These are phyloP conservation scores for Melanostigma gelatinosum DNA, from an alignment of 2,113 vertebrate species.

Conservation along the genomic window DNA sequence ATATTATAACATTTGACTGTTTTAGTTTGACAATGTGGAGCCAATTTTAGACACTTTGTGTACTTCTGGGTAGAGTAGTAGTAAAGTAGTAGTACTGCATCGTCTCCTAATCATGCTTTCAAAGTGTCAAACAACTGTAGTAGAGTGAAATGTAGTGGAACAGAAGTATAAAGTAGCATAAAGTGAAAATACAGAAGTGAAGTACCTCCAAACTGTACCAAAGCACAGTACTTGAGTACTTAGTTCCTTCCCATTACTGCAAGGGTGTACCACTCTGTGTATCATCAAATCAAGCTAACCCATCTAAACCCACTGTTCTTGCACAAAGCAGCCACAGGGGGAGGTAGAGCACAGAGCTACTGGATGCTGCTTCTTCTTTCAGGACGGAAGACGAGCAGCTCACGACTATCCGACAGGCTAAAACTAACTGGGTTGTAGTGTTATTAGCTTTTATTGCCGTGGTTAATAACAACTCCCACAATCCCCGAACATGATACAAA, in stretches of 20 bases:
- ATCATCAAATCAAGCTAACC: background rate
- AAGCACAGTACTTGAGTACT: background rate
- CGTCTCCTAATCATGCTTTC: no score
- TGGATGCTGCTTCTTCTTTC: background rate
- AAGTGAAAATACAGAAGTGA: background rate
- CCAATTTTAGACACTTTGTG: background rate
- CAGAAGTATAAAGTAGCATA: background rate
- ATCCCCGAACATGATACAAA: constrained; percentile 51
- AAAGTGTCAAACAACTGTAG: background rate
- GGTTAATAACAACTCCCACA: constrained; percentile 50
- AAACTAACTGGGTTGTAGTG: constrained; percentile 36
- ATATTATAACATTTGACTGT: background rate
- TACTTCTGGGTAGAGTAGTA: background rate
- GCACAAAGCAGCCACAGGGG: constrained; percentile 13
- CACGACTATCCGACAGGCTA: constrained; percentile 3
- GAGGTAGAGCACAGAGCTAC: background rate
- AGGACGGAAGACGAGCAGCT: constrained; percentile 13
- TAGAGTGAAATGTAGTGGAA: background rate
- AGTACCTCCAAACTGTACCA: background rate
- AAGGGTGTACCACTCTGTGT: background rate
- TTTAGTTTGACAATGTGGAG: background rate
- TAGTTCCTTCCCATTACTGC: background rate
- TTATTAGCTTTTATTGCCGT: constrained; percentile 52
- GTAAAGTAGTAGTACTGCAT: background rate
- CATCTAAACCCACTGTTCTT: background rate